These are phyloP conservation scores for Sternarchorhynchus goeldii DNA, from an alignment of 2,797 vertebrate genomes.

Conservation along the genomic window DNA sequence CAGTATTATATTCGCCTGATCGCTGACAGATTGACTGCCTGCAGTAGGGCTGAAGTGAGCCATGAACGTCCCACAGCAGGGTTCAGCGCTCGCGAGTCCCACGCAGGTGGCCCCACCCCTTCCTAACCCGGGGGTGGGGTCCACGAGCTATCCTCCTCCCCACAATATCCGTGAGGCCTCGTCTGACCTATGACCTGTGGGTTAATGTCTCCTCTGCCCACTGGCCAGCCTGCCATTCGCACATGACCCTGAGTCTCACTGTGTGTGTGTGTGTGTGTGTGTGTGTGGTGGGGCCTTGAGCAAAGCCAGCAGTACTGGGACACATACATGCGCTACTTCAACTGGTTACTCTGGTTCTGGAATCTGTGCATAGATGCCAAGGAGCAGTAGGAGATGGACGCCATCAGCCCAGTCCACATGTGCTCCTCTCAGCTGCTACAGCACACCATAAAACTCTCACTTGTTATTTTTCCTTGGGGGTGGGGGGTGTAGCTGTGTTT, in stretches of 20 bases:
- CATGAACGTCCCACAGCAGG: slow-evolving; percentile 4
- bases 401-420: slow-evolving; percentile 2
- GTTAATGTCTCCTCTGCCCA: slow-evolving; percentile 49
- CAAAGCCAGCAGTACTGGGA: slow-evolving; percentile 15
- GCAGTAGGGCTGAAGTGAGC: slow-evolving; percentile 27
- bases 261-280: no score
- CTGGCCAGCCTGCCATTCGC: background rate
- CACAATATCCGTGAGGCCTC: background rate
- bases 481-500: background rate
- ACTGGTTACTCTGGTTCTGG: background rate
- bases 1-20: slow-evolving; percentile 29
- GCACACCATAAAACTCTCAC: slow-evolving; percentile 33
- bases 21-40: slow-evolving; percentile 52
- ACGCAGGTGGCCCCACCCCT: slow-evolving; percentile 15
- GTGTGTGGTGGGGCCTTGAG: no score
- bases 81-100: slow-evolving; percentile 7
- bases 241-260: slow-evolving; percentile 62
- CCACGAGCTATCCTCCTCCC: no score
- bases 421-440: slow-evolving; percentile 29
- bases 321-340: background rate
- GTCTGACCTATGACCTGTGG: slow-evolving; percentile 39
- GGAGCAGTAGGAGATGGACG: background rate
- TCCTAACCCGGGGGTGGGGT: slow-evolving; percentile 3
- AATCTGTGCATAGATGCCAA: slow-evolving; percentile 18
- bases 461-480: background rate